phyloP scores from a whole-genome alignment of 2,113 vertebrate species.

The Pao palembangensis region DNA sequence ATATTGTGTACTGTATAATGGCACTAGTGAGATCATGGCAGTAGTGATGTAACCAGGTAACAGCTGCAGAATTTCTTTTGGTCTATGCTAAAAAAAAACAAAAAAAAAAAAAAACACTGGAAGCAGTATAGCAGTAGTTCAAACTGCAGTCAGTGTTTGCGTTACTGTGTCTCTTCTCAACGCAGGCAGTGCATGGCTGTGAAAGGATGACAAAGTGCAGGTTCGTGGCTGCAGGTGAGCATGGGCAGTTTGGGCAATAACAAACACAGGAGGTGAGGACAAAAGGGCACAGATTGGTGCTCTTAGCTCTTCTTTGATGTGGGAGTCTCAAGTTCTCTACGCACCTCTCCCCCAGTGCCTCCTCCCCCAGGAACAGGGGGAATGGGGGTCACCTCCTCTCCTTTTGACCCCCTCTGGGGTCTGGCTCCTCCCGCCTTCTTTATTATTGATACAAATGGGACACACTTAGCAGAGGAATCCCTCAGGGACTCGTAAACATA shows the following conservation, averaged over 20 bases:
- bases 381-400: constrained; percentile 74
- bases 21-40: constrained; percentile 38
- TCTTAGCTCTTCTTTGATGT: constrained; percentile 64
- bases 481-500: constrained; percentile 43
- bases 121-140: constrained; percentile 31
- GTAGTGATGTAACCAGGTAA: constrained; percentile 26
- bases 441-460: constrained; percentile 72
- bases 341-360: constrained; percentile 76
- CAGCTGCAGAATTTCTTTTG: constrained; percentile 6
- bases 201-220: constrained; percentile 45
- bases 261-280: constrained; percentile 62
- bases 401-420: constrained; percentile 74
- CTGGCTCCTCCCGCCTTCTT: constrained; percentile 66
- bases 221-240: constrained; percentile 44
- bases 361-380: constrained; percentile 73
- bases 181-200: constrained; percentile 43
- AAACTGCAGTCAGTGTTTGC: constrained; percentile 25
- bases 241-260: constrained; percentile 46
- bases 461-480: constrained; percentile 61
- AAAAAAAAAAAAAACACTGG: constrained; percentile 10
- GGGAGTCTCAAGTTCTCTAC: constrained; percentile 60
- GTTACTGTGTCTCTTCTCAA: constrained; percentile 41
- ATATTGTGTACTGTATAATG: constrained; percentile 42
- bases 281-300: constrained; percentile 58
- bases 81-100: neutral